Conservation (phyloP, 2,888 invertebrate genomes). For the Smittia aterrima region DNA sequence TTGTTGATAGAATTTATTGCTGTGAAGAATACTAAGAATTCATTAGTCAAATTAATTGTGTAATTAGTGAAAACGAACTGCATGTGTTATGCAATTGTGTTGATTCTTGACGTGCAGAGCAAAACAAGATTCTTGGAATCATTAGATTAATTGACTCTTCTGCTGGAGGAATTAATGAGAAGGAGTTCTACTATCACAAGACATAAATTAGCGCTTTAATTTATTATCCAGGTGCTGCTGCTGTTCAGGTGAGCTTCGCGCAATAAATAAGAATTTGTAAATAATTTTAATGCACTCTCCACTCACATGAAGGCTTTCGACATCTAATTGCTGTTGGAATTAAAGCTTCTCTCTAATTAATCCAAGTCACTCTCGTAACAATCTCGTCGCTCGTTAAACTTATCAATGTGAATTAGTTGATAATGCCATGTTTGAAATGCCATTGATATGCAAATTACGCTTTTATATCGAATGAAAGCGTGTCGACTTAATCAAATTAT, state of each 20-base stretch:
- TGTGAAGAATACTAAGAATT: slow-evolving; percentile 40
- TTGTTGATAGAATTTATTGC: slow-evolving; percentile 33
- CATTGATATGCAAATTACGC: slow-evolving; percentile 33
- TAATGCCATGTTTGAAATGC: slow-evolving; percentile 13
- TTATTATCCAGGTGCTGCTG: slow-evolving; percentile 17
- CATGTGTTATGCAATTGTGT: slow-evolving; percentile 34
- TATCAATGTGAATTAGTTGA: slow-evolving; percentile 17
- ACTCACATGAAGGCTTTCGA: not conserved
- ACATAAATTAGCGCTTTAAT: not conserved
- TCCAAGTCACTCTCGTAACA: not conserved
- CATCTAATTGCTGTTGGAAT: not conserved
- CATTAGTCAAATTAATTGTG: slow-evolving; percentile 37
- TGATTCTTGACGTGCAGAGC: slow-evolving; percentile 10
- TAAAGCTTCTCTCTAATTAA: slow-evolving; percentile 1
- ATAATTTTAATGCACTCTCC: not conserved
- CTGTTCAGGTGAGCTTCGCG: not conserved
- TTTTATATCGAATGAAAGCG: not conserved
- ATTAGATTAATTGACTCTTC: slow-evolving; percentile 10
- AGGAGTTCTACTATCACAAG: not conserved
- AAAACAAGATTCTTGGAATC: slow-evolving; percentile 27
- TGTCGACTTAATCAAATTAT: slow-evolving; percentile 20
- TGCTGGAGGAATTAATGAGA: not conserved
- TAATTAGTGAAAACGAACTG: not conserved
- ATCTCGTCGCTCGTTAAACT: not conserved
- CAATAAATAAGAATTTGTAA: slow-evolving; percentile 19